Base-by-base conservation (phyloP, 2,888 invertebrate species). In the Drosophila mercatorum region DNA sequence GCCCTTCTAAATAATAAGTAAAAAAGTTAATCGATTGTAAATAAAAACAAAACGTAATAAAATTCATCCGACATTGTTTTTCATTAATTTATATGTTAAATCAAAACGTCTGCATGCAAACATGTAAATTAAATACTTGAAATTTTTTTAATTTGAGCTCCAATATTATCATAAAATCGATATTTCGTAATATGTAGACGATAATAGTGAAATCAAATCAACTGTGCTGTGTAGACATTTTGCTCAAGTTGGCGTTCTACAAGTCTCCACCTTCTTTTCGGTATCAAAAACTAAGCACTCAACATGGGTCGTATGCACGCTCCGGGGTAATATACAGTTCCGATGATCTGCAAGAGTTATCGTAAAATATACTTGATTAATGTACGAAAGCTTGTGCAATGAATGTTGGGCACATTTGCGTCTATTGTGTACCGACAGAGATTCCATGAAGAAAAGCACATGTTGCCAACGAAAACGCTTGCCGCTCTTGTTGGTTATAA, bases 291-390 rank as follows among this genome's bases (percentile, higher is more conserved):
- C 88, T 87, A 90, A 91, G 3, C 72, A 87, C 93, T 93, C 94
- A 99, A 99, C 94, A 99, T 99, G 99, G 99, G 98, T 97, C 99
- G 99, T 95, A 99, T 99, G 99, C 99, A 99, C 96, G 97, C 98
- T 94, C 98, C 98, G 93, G 98, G 98, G 98, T 98, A 68, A 96
- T 81, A 82, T 78, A 40, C 60, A 72, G 82, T 81, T 91, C 80
- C 34, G 52, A 72, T 69, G 55, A 44, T 28, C 51, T 28, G 44
- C 49, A 44, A 49, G 17, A 55, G 57, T 68, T 58, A 46, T 56
- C 60, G 75, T 49, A 57, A 77, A 57, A 60, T 78, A 72, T 84
- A 72, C 17, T n/a, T 64, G 53, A 36, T 31, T 41, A 40, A 40
- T 38, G 34, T 34, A 12, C 14, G 10, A 46, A 28, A 49, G 17